Percentiles rank a stretch among this genome's conserved stretches.
These are phyloP conservation scores for Dipodomys ordii DNA, from an alignment of 2,113 vertebrate species.

Conservation along the genomic window DNA sequence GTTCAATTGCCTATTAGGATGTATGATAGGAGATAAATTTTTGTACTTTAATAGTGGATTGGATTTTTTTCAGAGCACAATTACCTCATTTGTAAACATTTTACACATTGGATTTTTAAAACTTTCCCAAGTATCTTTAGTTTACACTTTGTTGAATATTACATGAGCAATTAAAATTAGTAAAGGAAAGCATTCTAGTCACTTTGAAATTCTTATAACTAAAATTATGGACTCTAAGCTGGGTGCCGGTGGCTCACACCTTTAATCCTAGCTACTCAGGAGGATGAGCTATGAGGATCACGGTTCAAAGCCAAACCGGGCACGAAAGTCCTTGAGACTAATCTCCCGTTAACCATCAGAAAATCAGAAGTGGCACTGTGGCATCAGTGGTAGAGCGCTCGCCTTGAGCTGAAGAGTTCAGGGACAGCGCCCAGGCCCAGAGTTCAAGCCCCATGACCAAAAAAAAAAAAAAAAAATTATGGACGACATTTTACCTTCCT, in stretches of 20 bases:
- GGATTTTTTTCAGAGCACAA: background rate
- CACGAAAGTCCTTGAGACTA: too few species aligned
- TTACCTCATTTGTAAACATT: slow-evolving; percentile 26
- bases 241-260: too few species aligned
- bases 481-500: background rate
- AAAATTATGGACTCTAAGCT: background rate
- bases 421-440: too few species aligned
- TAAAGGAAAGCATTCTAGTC: background rate
- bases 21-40: background rate
- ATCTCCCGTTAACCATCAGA: too few species aligned
- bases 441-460: too few species aligned
- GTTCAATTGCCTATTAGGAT: background rate
- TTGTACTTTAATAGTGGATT: background rate
- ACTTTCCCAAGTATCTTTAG: background rate
- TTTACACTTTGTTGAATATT: background rate
- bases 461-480: too few species aligned
- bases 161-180: slow-evolving; percentile 6
- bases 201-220: background rate
- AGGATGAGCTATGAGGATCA: too few species aligned
- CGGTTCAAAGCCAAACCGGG: too few species aligned
- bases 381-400: too few species aligned
- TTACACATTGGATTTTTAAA: background rate
- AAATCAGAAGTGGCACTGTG: too few species aligned
- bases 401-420: too few species aligned
- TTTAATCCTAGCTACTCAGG: too few species aligned